Evolutionary conservation across 1,140 invertebrate species (phyloP).

Genomic region (Palaemon carinicauda): DNA sequence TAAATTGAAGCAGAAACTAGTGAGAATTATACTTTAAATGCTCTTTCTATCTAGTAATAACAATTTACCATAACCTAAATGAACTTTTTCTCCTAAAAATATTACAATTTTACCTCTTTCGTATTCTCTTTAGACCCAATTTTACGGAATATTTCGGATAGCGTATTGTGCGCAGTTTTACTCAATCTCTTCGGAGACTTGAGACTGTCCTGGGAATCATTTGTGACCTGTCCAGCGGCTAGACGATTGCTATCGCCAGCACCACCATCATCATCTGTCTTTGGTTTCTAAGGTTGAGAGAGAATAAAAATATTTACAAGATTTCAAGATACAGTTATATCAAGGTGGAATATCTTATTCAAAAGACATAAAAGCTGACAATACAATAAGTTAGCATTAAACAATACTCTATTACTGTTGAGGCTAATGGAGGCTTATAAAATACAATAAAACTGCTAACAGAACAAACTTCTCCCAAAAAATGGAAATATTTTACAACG

Average conservation of each 20-base stretch:
- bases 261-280: constrained; percentile 47
- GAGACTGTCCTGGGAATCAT: constrained; percentile 35
- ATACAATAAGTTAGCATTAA: no score
- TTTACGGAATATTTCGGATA: constrained; percentile 90
- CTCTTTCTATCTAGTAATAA: neutral
- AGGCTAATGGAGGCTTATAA: neutral
- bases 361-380: neutral
- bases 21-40: no score
- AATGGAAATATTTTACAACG: neutral
- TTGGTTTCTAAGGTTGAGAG: constrained; percentile 17
- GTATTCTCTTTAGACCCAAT: constrained; percentile 90
- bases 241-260: constrained; percentile 44
- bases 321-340: no score
- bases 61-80: neutral
- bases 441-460: neutral
- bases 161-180: constrained; percentile 76
- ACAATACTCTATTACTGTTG: no score
- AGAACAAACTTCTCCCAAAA: neutral
- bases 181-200: constrained; percentile 56
- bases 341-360: no score
- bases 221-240: constrained; percentile 31
- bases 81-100: no score
- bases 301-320: neutral
- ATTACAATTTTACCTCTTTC: constrained; percentile 71
- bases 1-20: neutral